Evolutionary conservation across 2,797 vertebrate species (phyloP).

Genomic region (Podarcis siculus): DNA sequence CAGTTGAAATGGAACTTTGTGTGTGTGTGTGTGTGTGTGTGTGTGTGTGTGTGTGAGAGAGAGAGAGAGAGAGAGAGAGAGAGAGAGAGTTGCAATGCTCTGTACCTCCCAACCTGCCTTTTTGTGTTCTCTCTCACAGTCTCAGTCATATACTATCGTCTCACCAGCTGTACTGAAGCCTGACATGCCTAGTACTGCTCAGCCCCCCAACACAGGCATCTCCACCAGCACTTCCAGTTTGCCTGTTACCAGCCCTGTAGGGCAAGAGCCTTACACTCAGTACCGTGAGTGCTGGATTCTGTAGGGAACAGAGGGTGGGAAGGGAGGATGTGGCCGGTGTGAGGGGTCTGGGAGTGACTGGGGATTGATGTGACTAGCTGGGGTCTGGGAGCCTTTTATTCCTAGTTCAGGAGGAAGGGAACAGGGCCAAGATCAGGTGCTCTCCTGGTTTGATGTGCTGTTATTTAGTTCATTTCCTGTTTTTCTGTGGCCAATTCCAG

Average conservation of each 20-base stretch:
- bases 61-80: too few species aligned
- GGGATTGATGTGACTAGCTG: background rate
- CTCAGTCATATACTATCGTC: conserved; percentile 71
- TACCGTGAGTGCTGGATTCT: conserved; percentile 68
- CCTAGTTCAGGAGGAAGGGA: background rate
- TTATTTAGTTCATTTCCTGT: too few species aligned
- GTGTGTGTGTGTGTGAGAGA: too few species aligned
- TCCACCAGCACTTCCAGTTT: conserved; percentile 36
- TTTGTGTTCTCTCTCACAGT: conserved; percentile 20
- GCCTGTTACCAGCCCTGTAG: conserved; percentile 46
- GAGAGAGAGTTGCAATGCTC: too few species aligned
- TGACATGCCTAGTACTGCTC: conserved; percentile 66
- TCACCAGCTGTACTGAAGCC: conserved; percentile 73
- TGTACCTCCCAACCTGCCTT: background rate
- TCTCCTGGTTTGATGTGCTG: too few species aligned
- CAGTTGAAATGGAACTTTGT: background rate
- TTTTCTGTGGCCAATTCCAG: conserved; percentile 65
- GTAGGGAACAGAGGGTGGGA: background rate
- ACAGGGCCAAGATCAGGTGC: background rate
- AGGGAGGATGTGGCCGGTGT: background rate
- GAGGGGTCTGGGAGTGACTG: background rate
- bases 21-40: too few species aligned
- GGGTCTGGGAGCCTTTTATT: background rate
- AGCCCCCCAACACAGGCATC: conserved; percentile 41
- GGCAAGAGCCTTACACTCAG: conserved; percentile 71